These are phyloP conservation scores for Cephalopterus ornatus DNA, from an alignment of 2,113 vertebrate genomes.

Conservation along the genomic window DNA sequence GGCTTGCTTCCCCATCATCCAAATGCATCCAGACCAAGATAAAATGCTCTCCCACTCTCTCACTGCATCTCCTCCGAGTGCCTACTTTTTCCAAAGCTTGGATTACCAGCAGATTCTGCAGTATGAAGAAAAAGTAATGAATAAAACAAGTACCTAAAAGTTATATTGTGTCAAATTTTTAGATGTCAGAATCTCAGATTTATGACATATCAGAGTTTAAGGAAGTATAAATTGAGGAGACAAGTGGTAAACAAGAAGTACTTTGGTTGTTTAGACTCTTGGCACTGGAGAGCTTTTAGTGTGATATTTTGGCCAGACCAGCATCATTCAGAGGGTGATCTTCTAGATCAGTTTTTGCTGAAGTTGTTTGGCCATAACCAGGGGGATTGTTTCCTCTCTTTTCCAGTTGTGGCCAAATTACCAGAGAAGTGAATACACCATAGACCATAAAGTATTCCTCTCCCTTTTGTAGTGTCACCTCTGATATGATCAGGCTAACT, in stretches of 20 bases:
- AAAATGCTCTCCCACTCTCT: neutral
- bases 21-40: neutral
- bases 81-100: neutral
- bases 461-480: constrained; percentile 33
- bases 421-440: neutral
- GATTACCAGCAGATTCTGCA: neutral
- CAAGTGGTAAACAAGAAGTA: neutral
- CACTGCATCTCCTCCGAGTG: neutral
- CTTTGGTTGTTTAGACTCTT: neutral
- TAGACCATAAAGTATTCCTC: constrained; percentile 20
- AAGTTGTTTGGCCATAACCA: neutral
- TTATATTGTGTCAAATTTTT: neutral
- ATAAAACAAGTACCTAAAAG: neutral
- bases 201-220: neutral
- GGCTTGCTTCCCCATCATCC: neutral
- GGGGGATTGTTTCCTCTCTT: neutral
- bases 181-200: neutral
- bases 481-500: constrained; percentile 50
- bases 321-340: neutral
- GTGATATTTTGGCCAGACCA: neutral
- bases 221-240: neutral
- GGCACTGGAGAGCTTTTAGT: neutral
- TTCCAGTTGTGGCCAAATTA: constrained; percentile 20
- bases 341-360: neutral
- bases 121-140: neutral